Conservation (phyloP, 2,797 vertebrate genomes). For the Mus minutoides region DNA sequence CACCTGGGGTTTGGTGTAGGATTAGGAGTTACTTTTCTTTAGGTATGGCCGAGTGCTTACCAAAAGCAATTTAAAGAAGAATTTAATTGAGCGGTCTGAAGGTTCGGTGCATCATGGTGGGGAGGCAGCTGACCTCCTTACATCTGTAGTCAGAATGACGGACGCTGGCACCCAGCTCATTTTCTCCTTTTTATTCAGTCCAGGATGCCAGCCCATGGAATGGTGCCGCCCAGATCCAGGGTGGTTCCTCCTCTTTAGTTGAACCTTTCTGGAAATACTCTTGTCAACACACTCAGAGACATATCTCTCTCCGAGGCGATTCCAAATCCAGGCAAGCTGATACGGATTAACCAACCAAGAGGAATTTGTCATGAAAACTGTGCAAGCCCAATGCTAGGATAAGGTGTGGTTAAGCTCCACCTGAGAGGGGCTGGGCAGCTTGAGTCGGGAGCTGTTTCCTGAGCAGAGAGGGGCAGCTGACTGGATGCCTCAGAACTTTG, state of each 20-base stretch:
- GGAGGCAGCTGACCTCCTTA: neutral
- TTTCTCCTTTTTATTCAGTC: neutral
- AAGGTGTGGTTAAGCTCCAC: no score
- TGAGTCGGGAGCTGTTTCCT: neutral
- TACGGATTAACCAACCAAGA: neutral
- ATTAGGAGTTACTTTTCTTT: neutral
- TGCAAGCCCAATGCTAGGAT: accelerated
- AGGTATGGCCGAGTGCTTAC: neutral
- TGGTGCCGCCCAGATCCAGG: neutral
- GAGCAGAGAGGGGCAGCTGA: neutral
- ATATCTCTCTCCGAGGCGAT: neutral
- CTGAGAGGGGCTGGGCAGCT: neutral
- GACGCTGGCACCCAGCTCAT: neutral
- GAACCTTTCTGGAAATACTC: neutral
- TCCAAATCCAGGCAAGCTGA: neutral
- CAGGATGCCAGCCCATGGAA: neutral
- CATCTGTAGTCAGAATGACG: neutral
- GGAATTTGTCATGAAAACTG: neutral
- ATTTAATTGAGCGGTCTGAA: neutral
- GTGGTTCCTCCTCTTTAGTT: neutral
- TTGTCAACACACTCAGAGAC: neutral
- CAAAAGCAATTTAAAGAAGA: neutral
- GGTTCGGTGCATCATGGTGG: neutral
- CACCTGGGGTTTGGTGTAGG: neutral
- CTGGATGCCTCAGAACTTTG: neutral